phyloP scores from a whole-genome alignment of 2,113 vertebrate genomes.

The Cochlearius cochlearius region DNA sequence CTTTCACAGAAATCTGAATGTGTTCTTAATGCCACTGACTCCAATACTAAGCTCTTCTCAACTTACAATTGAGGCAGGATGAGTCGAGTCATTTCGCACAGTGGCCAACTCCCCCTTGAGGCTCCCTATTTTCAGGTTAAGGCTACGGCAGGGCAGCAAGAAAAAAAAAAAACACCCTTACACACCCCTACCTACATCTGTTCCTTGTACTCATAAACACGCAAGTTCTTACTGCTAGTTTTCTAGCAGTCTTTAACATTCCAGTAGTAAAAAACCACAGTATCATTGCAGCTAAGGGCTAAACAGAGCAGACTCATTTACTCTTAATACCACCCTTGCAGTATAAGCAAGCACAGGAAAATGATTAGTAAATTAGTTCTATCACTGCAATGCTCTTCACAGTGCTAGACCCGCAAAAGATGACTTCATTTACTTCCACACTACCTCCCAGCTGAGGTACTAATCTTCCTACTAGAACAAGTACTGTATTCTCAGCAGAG shows the following conservation, averaged over 20 bases:
- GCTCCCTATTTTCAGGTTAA: neutral
- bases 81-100: neutral
- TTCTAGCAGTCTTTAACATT: neutral
- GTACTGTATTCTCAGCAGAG: neutral
- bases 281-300: neutral
- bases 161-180: neutral
- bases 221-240: neutral
- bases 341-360: neutral
- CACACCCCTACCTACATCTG: neutral
- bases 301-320: neutral
- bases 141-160: neutral
- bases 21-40: neutral
- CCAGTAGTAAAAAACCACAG: neutral
- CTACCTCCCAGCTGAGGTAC: neutral
- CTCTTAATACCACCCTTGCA: neutral
- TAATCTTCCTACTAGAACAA: neutral
- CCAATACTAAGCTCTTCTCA: neutral
- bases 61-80: fast-evolving
- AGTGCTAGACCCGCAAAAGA: neutral
- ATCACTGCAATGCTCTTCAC: neutral
- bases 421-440: neutral
- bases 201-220: neutral
- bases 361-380: neutral
- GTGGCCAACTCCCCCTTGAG: neutral
- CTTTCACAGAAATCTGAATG: neutral